Percentiles rank a stretch among this genome's conserved stretches.
These are phyloP conservation scores for Chlorodrepanis virens DNA, from an alignment of 2,113 vertebrate genomes.

Conservation along the genomic window DNA sequence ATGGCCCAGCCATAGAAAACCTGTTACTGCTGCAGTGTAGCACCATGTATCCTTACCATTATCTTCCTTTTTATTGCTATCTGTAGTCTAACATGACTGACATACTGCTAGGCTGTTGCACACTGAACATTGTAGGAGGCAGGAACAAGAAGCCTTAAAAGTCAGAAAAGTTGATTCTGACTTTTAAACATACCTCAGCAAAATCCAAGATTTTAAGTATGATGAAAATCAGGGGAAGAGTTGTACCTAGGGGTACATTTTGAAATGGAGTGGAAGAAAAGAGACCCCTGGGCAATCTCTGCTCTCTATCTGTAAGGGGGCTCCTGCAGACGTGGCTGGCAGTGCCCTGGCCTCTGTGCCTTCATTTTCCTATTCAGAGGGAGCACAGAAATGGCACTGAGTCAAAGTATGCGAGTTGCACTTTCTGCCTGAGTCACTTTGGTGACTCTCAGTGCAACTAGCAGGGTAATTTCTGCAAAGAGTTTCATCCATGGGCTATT, in stretches of 20 bases:
- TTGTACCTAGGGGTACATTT: background rate
- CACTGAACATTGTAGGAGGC: background rate
- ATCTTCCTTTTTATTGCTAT: background rate
- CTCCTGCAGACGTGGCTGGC: accelerated
- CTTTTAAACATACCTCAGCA: background rate
- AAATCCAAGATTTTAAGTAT: background rate
- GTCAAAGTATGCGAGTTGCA: background rate
- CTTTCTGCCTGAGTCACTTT: background rate
- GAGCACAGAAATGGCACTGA: background rate
- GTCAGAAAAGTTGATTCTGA: background rate
- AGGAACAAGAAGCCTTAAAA: background rate
- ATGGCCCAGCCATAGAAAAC: background rate
- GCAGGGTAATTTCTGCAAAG: background rate
- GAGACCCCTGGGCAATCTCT: background rate
- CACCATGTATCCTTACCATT: background rate
- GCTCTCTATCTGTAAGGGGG: background rate
- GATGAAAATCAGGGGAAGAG: background rate
- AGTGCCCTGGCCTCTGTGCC: background rate
- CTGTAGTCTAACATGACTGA: background rate
- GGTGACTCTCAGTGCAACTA: background rate
- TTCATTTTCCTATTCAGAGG: accelerated
- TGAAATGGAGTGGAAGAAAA: background rate
- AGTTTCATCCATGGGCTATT: background rate
- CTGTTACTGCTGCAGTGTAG: background rate
- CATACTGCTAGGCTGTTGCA: background rate